Percentiles rank a stretch among this genome's conserved stretches.
These are phyloP conservation scores for Drosophila sechellia DNA, from an alignment of 1,140 invertebrate species.

Conservation along the genomic window DNA sequence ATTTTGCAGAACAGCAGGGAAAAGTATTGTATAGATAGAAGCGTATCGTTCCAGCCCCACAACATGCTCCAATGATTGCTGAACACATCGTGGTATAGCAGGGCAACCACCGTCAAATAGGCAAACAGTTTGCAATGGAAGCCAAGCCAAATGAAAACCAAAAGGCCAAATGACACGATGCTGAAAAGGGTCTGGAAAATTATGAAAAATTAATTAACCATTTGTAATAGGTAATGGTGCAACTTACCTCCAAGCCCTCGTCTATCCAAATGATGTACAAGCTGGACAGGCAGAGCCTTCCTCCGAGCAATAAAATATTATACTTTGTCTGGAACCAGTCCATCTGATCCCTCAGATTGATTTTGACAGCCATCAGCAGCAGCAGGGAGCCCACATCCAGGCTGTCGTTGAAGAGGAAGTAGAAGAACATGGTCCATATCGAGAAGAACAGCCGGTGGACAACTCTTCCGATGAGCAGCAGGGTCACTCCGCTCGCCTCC, in stretches of 20 bases:
- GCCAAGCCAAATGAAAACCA: slow-evolving; percentile 17
- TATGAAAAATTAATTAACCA: background rate
- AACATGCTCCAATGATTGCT: slow-evolving; percentile 11
- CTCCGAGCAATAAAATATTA: slow-evolving; percentile 11
- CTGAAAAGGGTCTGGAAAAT: background rate
- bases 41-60: slow-evolving; percentile 46
- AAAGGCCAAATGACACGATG: background rate
- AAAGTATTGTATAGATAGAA: slow-evolving; percentile 39
- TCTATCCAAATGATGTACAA: slow-evolving; percentile 30
- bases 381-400: slow-evolving; percentile 42
- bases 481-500: slow-evolving; percentile 11
- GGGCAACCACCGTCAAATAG: background rate
- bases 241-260: slow-evolving; percentile 11
- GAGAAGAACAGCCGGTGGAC: slow-evolving; percentile 26
- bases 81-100: slow-evolving; percentile 22
- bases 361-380: slow-evolving; percentile 33
- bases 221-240: background rate
- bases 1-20: slow-evolving; percentile 22
- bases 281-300: slow-evolving; percentile 29
- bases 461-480: slow-evolving; percentile 34
- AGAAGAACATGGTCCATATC: slow-evolving; percentile 18
- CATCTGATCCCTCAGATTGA: background rate
- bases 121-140: slow-evolving; percentile 16
- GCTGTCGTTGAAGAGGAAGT: slow-evolving; percentile 33
- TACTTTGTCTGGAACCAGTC: background rate